Percentiles rank a stretch among this genome's conserved stretches.
Evolutionary conservation across 2,888 invertebrate genomes (phyloP).

Genomic region (Andrena praecox): DNA sequence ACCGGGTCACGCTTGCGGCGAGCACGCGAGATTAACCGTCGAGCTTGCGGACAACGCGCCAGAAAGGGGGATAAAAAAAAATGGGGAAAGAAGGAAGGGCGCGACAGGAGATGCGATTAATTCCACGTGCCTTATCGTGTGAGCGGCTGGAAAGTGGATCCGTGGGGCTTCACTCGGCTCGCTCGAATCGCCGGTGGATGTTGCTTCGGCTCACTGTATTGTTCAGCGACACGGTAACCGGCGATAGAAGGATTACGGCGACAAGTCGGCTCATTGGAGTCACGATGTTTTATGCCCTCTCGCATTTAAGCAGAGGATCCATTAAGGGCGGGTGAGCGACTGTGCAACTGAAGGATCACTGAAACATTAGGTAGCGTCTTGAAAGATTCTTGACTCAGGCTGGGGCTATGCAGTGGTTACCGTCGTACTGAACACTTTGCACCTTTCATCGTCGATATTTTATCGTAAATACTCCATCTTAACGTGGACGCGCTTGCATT

Average conservation of each 20-base stretch:
- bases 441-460: background rate
- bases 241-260: background rate
- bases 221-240: background rate
- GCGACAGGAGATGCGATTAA: constrained; percentile 46
- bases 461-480: too few species aligned
- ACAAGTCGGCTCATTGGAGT: background rate
- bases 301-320: too few species aligned
- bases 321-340: too few species aligned
- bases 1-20: constrained; percentile 46
- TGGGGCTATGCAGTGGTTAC: too few species aligned
- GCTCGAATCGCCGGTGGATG: constrained; percentile 17
- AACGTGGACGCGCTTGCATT: too few species aligned
- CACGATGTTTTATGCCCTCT: too few species aligned
- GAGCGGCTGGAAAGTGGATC: constrained; percentile 31
- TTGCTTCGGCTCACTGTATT: background rate
- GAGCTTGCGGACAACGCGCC: constrained; percentile 22
- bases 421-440: background rate
- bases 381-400: too few species aligned
- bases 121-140: constrained; percentile 44
- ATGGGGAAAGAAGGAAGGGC: background rate
- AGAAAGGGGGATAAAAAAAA: background rate
- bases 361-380: too few species aligned
- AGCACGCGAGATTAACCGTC: constrained; percentile 43
- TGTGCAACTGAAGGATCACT: too few species aligned
- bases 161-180: background rate